Evolutionary conservation across 1,140 invertebrate genomes (phyloP).

Genomic region (Drosophila azteca): DNA sequence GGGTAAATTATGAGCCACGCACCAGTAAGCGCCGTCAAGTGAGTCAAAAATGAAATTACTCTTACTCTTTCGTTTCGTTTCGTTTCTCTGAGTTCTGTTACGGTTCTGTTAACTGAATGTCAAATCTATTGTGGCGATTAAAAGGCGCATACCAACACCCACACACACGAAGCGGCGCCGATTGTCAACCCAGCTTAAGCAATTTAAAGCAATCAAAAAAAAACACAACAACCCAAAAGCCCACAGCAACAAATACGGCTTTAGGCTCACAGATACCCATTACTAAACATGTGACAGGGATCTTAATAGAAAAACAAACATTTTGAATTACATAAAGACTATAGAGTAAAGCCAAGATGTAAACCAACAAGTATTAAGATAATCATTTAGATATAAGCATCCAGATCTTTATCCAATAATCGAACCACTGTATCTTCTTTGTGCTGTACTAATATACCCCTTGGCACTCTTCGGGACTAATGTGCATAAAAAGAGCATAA

Average conservation of each 20-base stretch:
- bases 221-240: slow-evolving; percentile 27
- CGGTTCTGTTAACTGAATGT: slow-evolving; percentile 73
- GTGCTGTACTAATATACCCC: no score
- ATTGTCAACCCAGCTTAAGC: slow-evolving; percentile 48
- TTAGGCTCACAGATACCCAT: slow-evolving; percentile 9
- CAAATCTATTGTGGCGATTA: slow-evolving; percentile 76
- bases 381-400: no score
- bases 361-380: no score
- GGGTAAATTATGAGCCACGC: slow-evolving; percentile 64
- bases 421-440: no score
- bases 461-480: no score
- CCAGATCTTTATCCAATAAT: no score
- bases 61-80: background rate
- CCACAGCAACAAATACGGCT: slow-evolving; percentile 4
- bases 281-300: background rate
- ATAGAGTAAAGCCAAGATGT: no score
- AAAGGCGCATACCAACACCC: slow-evolving; percentile 33
- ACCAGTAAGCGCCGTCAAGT: slow-evolving; percentile 51
- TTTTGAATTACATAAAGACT: no score
- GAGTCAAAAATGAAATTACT: slow-evolving; percentile 33
- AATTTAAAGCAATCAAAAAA: slow-evolving; percentile 62
- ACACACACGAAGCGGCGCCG: slow-evolving; percentile 5
- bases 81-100: background rate
- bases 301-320: no score
- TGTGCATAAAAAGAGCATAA: slow-evolving; percentile 17